Percentiles rank a stretch among this genome's conserved stretches.
phyloP scores from a whole-genome alignment of 2,888 invertebrate genomes.

The Periphyllus acericola region DNA sequence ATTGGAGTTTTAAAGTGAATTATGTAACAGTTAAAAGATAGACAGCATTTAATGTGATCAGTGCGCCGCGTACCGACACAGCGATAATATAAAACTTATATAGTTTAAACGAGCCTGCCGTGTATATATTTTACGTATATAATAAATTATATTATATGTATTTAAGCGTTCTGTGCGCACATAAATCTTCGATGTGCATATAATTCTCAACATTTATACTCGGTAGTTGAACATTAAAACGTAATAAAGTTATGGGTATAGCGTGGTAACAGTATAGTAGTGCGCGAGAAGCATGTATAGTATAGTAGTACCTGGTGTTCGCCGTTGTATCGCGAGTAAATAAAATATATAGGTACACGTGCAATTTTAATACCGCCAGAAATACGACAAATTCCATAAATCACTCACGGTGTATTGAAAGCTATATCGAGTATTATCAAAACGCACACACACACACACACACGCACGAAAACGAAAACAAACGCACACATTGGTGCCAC shows the following conservation, averaged over 20 bases:
- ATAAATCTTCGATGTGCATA: not conserved
- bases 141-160: not conserved
- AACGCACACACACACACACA: not conserved
- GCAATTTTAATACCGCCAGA: not conserved
- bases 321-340: not conserved
- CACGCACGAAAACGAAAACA: too few species aligned
- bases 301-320: not conserved
- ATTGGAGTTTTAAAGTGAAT: slow-evolving; percentile 34
- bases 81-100: not conserved
- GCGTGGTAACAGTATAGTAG: not conserved
- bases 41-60: not conserved
- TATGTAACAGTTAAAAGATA: not conserved
- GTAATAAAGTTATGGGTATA: not conserved
- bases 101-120: not conserved
- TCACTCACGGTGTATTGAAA: not conserved
- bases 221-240: not conserved
- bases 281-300: not conserved
- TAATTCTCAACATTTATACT: not conserved
- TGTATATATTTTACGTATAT: not conserved
- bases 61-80: not conserved
- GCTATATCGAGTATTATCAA: not conserved
- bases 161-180: not conserved
- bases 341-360: not conserved
- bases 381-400: not conserved
- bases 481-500: too few species aligned